phyloP scores from a whole-genome alignment of 2,113 vertebrate genomes.

The Chaetodon auriga region DNA sequence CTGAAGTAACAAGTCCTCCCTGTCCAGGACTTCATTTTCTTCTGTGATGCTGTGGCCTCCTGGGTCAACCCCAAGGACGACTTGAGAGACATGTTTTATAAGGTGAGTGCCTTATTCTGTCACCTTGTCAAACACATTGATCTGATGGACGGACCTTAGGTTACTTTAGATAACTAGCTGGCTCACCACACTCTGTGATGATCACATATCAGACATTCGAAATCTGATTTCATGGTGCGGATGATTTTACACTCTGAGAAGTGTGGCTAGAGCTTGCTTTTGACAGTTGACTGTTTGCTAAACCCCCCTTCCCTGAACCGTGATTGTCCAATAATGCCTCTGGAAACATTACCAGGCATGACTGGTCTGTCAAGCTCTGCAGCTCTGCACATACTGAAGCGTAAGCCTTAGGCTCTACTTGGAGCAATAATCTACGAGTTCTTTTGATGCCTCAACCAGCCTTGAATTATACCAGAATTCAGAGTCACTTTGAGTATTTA shows the following conservation, averaged over 20 bases:
- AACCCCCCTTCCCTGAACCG: background rate
- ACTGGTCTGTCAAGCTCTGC: background rate
- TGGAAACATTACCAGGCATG: background rate
- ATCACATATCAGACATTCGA: constrained; percentile 75
- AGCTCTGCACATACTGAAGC: no score
- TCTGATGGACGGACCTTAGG: background rate
- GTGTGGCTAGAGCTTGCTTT: constrained; percentile 40
- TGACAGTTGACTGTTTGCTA: background rate
- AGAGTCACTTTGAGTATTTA: no score
- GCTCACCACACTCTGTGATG: constrained; percentile 63
- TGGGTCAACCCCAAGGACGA: constrained; percentile 96
- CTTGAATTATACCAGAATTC: no score
- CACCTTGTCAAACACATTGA: background rate
- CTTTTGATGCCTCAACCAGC: no score
- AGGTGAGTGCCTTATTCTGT: constrained; percentile 79
- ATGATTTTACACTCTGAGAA: constrained; percentile 64
- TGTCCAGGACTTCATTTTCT: constrained; percentile 94
- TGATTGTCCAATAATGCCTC: background rate
- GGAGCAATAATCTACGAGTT: no score
- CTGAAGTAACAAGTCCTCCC: background rate
- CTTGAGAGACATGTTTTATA: constrained; percentile 95
- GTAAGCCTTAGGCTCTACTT: no score
- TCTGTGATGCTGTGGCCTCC: constrained; percentile 95
- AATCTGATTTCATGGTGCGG: constrained; percentile 68
- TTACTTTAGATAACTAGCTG: background rate